Conservation (phyloP, 64 coral and sea anemone species). For the Cladopsammia gracilis region DNA sequence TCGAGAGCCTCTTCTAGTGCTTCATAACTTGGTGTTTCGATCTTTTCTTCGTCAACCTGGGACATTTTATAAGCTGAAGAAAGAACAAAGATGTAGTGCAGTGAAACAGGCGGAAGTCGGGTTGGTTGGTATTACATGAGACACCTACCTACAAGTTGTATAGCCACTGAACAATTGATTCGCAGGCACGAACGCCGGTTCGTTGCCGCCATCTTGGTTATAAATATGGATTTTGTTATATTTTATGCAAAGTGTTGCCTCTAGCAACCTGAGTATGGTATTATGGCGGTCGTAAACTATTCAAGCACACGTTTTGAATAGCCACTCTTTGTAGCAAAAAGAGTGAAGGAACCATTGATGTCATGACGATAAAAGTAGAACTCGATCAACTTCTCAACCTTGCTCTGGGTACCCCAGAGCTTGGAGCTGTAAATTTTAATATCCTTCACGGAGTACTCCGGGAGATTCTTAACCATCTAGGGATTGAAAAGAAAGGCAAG, state of each 20-base stretch:
- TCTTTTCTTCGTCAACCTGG: too few relatives aligned
- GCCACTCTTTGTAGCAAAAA: constrained; percentile 29
- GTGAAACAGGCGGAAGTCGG: too few relatives aligned
- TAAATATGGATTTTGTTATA: constrained; percentile 29
- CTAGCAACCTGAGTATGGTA: constrained; percentile 62
- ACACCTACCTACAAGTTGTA: too few relatives aligned
- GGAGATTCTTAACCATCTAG: constrained; percentile 94
- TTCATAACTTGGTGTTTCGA: background rate
- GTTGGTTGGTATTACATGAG: too few relatives aligned
- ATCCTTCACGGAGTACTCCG: constrained; percentile 90
- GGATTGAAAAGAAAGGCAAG: constrained; percentile 85
- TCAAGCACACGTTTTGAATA: constrained; percentile 8
- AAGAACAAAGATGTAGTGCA: too few relatives aligned
- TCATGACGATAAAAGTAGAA: constrained; percentile 86
- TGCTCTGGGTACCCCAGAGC: constrained; percentile 89
- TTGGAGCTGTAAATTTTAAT: constrained; percentile 96
- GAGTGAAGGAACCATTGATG: constrained; percentile 10
- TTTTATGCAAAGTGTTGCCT: constrained; percentile 47
- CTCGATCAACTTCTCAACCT: constrained; percentile 85
- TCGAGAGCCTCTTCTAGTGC: background rate
- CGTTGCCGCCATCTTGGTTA: background rate
- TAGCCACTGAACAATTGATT: too few relatives aligned
- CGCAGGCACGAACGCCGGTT: too few relatives aligned
- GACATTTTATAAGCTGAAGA: too few relatives aligned
- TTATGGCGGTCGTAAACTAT: constrained; percentile 54